phyloP scores from a whole-genome alignment of 2,797 vertebrate genomes.

The Varecia variegata region DNA sequence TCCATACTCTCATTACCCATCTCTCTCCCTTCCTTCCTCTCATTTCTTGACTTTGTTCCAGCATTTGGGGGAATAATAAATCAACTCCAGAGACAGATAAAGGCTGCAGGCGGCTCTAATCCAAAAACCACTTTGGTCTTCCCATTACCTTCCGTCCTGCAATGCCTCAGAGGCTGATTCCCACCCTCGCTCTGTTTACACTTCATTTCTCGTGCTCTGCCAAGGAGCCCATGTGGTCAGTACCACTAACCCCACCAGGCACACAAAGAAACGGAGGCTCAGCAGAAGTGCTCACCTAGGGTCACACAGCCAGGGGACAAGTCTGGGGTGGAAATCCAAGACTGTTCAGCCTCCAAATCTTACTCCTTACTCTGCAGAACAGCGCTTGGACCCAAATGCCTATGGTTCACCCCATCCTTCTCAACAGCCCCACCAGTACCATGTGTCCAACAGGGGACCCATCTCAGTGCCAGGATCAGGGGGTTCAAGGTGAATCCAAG shows the following conservation, averaged over 20 bases:
- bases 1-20: neutral
- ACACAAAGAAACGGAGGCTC: neutral
- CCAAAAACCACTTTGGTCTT: neutral
- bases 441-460: neutral
- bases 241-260: neutral
- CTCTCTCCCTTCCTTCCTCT: neutral
- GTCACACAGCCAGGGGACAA: neutral
- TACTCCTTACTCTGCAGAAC: neutral
- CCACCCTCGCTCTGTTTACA: neutral
- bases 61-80: neutral
- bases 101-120: conserved; percentile 2
- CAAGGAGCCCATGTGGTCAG: neutral
- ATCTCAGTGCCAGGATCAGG: neutral
- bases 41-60: conserved; percentile 1
- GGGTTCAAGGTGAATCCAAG: neutral
- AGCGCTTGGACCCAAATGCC: neutral
- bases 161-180: neutral
- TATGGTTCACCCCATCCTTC: neutral
- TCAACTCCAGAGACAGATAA: conserved; percentile 1
- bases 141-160: neutral
- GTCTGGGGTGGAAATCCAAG: neutral
- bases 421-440: neutral
- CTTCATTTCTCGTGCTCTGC: neutral
- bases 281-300: neutral
- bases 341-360: neutral